Base-by-base conservation (phyloP, 2,888 invertebrate genomes). In the Amphipoea lucens region DNA sequence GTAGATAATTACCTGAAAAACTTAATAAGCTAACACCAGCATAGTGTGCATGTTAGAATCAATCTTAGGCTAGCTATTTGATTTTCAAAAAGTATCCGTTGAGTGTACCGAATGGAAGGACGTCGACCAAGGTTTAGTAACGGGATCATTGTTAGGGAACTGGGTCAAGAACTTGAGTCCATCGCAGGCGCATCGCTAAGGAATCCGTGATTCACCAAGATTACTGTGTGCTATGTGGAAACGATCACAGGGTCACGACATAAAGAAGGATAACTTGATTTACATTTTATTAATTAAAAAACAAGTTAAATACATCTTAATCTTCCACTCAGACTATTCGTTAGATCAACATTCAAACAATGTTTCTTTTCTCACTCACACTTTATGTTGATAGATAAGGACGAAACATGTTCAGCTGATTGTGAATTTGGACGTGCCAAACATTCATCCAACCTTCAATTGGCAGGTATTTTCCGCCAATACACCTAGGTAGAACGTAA, bases 111-210 rank as follows among this genome's bases (percentile, higher is more conserved):
- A 85, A 80, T 86, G 65, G 80, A 87, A 87, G 87, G 89, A 91
- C 85, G 48, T 74, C 68, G 79, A 51, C 65, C 87, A 87, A 86
- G 88, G 87, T 77, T 84, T 80, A 82, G 84, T 88, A 90, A 90
- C 90, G 88, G 91, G 87, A 88, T 90, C 79, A 84, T 87, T 87
- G 82, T 83, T 73, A 79, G 66, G 74, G 82, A 92, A 90, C 89
- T 92, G 78, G 91, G 94, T 93, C 94, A 93, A 93, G 91, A 91
- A 77, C 90, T 91, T 92, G 91, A 92, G 90, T 91, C 77, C 89
- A 82, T 85, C 87, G 79, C 87, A 82, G 68, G 84, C 85, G 84
- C 85, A 88, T 87, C 87, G 79, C 79, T 84, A 11, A 82, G 62
- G 67, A n/a, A 65, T 54, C 42, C 60, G 12, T 42, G n/a, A 54